phyloP scores from a whole-genome alignment of 2,888 invertebrate genomes.

The Pristionchus exspectatus region DNA sequence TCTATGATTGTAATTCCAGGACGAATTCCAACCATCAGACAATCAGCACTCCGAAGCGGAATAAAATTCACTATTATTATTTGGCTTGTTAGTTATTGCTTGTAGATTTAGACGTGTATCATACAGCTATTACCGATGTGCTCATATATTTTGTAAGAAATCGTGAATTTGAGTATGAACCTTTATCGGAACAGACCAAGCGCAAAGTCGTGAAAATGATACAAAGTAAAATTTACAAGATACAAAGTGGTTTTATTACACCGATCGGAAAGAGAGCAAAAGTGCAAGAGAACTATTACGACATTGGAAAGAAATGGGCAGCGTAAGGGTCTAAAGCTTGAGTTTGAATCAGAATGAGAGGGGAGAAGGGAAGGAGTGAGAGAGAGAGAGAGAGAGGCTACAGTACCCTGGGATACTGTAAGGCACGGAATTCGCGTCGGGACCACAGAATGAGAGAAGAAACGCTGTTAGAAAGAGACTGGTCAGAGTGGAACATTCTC shows the following conservation, averaged over 20 bases:
- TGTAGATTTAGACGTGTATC: background rate
- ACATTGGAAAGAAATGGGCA: constrained; percentile 42
- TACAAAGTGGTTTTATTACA: constrained; percentile 16
- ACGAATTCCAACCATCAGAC: background rate
- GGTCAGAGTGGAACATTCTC: background rate
- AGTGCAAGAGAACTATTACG: background rate
- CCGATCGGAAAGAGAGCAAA: constrained; percentile 12
- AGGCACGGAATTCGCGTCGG: constrained; percentile 30
- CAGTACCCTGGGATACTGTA: constrained; percentile 47
- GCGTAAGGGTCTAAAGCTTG: constrained; percentile 14
- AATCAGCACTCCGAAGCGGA: background rate
- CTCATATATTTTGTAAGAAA: background rate
- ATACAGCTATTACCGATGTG: too few relatives aligned
- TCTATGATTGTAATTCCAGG: background rate
- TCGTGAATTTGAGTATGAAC: background rate
- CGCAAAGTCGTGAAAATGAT: constrained; percentile 30
- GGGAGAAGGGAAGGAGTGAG: background rate
- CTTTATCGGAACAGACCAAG: constrained; percentile 27
- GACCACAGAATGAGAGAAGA: background rate
- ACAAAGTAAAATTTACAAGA: background rate
- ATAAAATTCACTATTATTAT: background rate
- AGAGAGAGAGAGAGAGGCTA: constrained; percentile 8
- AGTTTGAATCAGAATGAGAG: background rate
- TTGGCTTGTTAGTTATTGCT: background rate
- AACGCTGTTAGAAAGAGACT: background rate